Evolutionary conservation across 2,888 invertebrate species (phyloP).

Genomic region (Cephus pulcher): DNA sequence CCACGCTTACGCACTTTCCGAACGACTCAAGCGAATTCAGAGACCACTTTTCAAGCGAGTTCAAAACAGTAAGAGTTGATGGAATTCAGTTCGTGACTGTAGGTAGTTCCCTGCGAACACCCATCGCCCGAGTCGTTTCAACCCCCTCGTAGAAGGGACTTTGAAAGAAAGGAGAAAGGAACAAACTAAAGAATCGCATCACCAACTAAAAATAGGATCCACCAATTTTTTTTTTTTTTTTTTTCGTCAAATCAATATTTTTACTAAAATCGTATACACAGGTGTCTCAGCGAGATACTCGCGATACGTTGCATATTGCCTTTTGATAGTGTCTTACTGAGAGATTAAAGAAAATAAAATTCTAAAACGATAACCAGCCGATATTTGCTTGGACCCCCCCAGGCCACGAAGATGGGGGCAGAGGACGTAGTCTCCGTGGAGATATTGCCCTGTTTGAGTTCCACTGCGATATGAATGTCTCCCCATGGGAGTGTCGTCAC

Average conservation of each 20-base stretch:
- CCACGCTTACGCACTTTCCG: slow-evolving; percentile 10
- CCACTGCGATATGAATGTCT: slow-evolving; percentile 50
- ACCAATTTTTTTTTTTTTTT: not conserved
- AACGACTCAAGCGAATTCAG: slow-evolving; percentile 2
- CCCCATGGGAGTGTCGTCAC: slow-evolving; percentile 48
- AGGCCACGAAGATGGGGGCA: not conserved
- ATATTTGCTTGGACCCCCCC: not conserved
- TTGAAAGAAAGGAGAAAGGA: not conserved
- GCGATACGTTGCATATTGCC: not conserved
- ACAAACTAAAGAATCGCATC: not conserved
- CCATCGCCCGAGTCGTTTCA: not conserved
- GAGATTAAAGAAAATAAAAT: not conserved
- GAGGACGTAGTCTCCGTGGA: not conserved
- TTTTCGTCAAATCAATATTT: not conserved
- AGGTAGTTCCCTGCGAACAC: not conserved
- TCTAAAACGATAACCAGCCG: not conserved
- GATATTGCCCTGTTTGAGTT: slow-evolving; percentile 33
- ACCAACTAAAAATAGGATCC: not conserved
- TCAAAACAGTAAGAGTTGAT: not conserved
- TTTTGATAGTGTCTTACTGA: not conserved
- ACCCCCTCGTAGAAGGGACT: not conserved
- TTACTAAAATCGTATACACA: not conserved
- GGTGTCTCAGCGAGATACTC: not conserved
- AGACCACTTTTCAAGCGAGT: slow-evolving; percentile 7
- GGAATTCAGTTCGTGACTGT: not conserved